phyloP scores from a whole-genome alignment of 2,888 invertebrate genomes.

The Apotomis turbidana region DNA sequence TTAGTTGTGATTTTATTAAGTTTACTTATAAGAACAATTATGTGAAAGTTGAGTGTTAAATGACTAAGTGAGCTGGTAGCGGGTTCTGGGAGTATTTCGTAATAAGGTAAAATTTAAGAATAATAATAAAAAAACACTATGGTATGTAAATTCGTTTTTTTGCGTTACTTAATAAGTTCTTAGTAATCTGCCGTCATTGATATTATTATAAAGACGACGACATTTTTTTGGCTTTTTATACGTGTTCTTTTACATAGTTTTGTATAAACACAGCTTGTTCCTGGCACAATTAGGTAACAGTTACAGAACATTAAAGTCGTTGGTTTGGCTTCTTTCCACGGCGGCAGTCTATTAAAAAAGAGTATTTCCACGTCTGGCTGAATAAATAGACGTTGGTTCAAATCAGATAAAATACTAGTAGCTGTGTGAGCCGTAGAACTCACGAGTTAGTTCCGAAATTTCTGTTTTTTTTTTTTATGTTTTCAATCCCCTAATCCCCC shows the following conservation, averaged over 20 bases:
- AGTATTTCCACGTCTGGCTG: background rate
- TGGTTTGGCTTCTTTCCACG: slow-evolving; percentile 7
- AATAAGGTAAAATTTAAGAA: slow-evolving; percentile 32
- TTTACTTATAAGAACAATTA: slow-evolving; percentile 30
- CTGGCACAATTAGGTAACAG: background rate
- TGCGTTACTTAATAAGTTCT: no score
- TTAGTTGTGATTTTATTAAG: slow-evolving; percentile 30
- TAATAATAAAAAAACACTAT: background rate
- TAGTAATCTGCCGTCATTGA: no score
- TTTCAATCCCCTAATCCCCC: no score
- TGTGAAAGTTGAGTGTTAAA: slow-evolving; percentile 38
- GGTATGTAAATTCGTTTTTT: background rate
- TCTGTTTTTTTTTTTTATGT: no score
- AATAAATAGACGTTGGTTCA: no score
- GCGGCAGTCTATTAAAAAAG: background rate
- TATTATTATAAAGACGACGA: no score
- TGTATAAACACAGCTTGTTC: background rate
- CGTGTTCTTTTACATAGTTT: no score
- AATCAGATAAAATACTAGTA: no score
- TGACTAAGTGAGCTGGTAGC: slow-evolving; percentile 29
- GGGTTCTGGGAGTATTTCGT: slow-evolving; percentile 32
- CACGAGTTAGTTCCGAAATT: no score
- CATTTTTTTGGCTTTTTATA: no score
- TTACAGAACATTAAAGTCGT: background rate
- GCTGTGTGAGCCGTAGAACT: no score